These are phyloP conservation scores for Mesoclemmys tuberculata DNA, from an alignment of 2,113 vertebrate genomes.

Conservation along the genomic window DNA sequence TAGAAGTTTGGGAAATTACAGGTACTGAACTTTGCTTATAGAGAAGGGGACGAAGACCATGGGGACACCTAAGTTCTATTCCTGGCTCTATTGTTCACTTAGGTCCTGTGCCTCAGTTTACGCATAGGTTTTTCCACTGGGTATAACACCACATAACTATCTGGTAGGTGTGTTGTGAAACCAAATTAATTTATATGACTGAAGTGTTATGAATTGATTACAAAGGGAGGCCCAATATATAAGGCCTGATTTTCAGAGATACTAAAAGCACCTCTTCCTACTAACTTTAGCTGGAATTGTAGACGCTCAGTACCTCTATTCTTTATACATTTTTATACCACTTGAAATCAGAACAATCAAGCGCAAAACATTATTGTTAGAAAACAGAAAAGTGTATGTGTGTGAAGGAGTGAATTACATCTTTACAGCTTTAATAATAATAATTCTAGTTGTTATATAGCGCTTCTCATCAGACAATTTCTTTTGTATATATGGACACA, in stretches of 20 bases:
- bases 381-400: background rate
- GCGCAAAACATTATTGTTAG: background rate
- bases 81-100: slow-evolving; percentile 10
- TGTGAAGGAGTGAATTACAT: background rate
- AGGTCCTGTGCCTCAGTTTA: background rate
- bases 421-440: slow-evolving; percentile 35
- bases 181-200: slow-evolving; percentile 16
- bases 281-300: background rate
- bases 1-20: background rate
- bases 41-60: slow-evolving; percentile 18
- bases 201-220: slow-evolving; percentile 10
- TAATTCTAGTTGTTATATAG: background rate
- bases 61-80: slow-evolving; percentile 4
- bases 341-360: background rate
- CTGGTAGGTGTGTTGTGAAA: background rate
- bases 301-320: background rate
- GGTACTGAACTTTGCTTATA: slow-evolving; percentile 4
- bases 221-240: background rate
- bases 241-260: slow-evolving; percentile 24
- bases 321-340: background rate
- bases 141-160: background rate
- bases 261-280: background rate
- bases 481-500: background rate
- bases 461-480: background rate
- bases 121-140: slow-evolving; percentile 32